Evolutionary conservation across 2,888 invertebrate species (phyloP).

Genomic region (Sisyra terminalis): DNA sequence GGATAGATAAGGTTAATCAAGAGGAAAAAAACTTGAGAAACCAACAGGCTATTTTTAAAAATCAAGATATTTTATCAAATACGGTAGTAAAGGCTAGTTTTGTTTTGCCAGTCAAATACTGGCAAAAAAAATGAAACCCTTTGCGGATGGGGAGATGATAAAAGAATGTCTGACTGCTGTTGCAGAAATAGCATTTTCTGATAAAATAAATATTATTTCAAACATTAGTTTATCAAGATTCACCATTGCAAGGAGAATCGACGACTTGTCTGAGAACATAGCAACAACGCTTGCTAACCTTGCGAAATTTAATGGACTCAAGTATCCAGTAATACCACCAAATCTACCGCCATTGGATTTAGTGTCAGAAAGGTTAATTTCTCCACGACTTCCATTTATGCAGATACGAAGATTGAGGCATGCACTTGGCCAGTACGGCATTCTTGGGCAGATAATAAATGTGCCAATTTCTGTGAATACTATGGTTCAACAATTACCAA

Average conservation of each 20-base stretch:
- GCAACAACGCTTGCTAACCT: conserved; percentile 7
- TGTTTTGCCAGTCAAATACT: neutral
- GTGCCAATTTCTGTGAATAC: conserved; percentile 15
- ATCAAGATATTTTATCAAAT: neutral
- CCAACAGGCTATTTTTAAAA: conserved; percentile 3
- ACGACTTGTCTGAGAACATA: conserved; percentile 2
- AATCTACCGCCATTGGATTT: conserved; percentile 10
- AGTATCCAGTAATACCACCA: conserved; percentile 10
- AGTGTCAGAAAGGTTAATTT: conserved; percentile 11
- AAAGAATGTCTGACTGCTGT: conserved; percentile 2
- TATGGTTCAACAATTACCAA: conserved; percentile 14
- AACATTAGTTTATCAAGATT: conserved; percentile 3
- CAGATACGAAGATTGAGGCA: conserved; percentile 13
- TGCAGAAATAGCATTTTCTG: conserved; percentile 1
- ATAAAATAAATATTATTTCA: conserved; percentile 3
- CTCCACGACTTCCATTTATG: conserved; percentile 13
- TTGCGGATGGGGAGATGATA: neutral
- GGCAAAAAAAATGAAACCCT: neutral
- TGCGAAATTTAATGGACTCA: conserved; percentile 10
- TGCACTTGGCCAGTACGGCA: conserved; percentile 16
- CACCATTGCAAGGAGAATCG: conserved; percentile 2
- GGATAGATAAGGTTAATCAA: conserved; percentile 12
- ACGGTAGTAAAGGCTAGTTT: neutral
- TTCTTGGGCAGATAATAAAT: conserved; percentile 17
- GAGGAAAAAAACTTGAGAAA: neutral